These are phyloP conservation scores for Drosophila tsacasi DNA, from an alignment of 1,140 invertebrate species.

Conservation along the genomic window DNA sequence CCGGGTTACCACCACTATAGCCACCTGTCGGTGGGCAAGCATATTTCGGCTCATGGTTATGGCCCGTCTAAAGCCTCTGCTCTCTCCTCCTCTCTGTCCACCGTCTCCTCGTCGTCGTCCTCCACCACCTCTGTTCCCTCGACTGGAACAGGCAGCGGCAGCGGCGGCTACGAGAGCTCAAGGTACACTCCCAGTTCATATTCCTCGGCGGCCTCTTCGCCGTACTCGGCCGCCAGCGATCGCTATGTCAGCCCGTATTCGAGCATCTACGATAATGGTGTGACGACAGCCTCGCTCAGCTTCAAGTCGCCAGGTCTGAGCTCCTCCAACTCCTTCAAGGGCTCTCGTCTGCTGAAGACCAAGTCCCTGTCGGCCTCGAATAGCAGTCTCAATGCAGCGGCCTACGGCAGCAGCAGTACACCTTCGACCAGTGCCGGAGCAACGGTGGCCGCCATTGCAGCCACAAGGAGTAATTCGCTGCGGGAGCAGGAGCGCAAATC, in stretches of 20 bases:
- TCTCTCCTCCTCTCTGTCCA: constrained; percentile 64
- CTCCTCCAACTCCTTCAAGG: constrained; percentile 71
- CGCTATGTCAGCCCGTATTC: constrained; percentile 83
- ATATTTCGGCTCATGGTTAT: constrained; percentile 45
- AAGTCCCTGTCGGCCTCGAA: constrained; percentile 78
- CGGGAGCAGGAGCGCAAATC: constrained; percentile 84
- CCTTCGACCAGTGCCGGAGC: constrained; percentile 50
- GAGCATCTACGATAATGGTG: constrained; percentile 83
- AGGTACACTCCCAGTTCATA: constrained; percentile 65
- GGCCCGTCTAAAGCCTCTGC: constrained; percentile 64
- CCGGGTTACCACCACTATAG: constrained; percentile 51
- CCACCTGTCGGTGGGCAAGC: constrained; percentile 70
- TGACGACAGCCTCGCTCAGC: constrained; percentile 82
- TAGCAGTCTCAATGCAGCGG: constrained; percentile 62
- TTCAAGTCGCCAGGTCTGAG: constrained; percentile 67
- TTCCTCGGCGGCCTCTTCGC: constrained; percentile 40
- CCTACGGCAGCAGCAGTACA: constrained; percentile 26
- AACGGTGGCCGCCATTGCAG: constrained; percentile 75
- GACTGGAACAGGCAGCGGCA: constrained; percentile 51
- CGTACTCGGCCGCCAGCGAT: constrained; percentile 53
- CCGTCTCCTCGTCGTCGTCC: constrained; percentile 39
- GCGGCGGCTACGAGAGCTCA: constrained; percentile 66
- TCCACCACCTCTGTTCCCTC: constrained; percentile 25
- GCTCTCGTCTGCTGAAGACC: constrained; percentile 63
- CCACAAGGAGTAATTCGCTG: constrained; percentile 78